These are phyloP conservation scores for Sebastes cheni DNA, from an alignment of 2,797 vertebrate genomes.

Conservation along the genomic window DNA sequence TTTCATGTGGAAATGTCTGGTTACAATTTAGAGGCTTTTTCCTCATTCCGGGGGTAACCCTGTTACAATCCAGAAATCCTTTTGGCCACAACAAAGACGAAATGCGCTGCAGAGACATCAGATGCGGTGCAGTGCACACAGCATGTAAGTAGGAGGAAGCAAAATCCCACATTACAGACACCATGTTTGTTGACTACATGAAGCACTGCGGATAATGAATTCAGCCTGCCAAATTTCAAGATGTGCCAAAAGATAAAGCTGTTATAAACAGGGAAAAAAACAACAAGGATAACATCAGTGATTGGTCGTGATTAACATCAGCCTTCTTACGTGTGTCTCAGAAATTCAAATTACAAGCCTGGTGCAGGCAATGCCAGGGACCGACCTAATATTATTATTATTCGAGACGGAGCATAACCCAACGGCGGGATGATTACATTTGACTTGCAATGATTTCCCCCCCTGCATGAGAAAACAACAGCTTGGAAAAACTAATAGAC, in stretches of 20 bases:
- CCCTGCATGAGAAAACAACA: conserved; percentile 72
- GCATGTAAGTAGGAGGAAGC: conserved; percentile 59
- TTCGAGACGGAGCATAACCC: conserved; percentile 75
- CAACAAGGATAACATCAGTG: conserved; percentile 62
- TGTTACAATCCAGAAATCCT: conserved; percentile 70
- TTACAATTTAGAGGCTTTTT: conserved; percentile 73
- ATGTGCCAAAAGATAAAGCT: conserved; percentile 71
- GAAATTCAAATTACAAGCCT: conserved; percentile 73
- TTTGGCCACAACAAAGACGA: conserved; percentile 74
- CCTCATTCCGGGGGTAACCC: conserved; percentile 69
- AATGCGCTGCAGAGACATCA: conserved; percentile 63
- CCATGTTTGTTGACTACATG: conserved; percentile 66
- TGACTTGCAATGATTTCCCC: conserved; percentile 80
- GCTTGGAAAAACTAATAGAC: conserved; percentile 76
- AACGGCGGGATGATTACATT: conserved; percentile 81
- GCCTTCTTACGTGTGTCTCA: conserved; percentile 65
- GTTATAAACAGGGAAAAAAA: conserved; percentile 61
- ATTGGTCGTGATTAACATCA: conserved; percentile 78
- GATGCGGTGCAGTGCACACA: conserved; percentile 48
- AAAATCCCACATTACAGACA: conserved; percentile 60
- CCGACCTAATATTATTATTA: conserved; percentile 79
- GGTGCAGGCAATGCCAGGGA: conserved; percentile 66
- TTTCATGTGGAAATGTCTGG: conserved; percentile 80
- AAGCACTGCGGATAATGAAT: conserved; percentile 69
- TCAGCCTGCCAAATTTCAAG: conserved; percentile 67